These are phyloP conservation scores for Brevipalpus yothersi DNA, from an alignment of 1,140 invertebrate species.

Conservation along the genomic window DNA sequence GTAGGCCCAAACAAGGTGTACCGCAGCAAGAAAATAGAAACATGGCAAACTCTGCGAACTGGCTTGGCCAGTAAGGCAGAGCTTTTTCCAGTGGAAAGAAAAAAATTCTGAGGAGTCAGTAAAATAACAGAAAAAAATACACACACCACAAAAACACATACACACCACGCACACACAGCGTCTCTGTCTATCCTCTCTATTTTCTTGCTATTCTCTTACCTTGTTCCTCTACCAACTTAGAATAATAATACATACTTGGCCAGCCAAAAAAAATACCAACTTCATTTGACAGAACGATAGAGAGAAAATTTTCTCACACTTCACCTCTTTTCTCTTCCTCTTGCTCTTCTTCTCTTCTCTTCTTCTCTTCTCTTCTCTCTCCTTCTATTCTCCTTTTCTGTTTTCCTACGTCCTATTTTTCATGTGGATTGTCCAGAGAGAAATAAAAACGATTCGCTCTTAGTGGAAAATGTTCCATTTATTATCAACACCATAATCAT, in stretches of 20 bases:
- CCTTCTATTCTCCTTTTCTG: neutral
- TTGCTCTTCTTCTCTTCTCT: neutral
- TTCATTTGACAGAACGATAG: no score
- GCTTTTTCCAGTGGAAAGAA: neutral
- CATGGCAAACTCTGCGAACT: neutral
- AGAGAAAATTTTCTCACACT: neutral
- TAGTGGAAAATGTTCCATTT: neutral
- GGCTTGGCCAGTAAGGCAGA: neutral
- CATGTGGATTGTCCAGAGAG: neutral
- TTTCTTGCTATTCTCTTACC: neutral
- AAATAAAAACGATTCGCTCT: neutral
- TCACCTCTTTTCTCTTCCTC: neutral
- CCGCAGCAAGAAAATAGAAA: neutral
- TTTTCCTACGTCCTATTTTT: neutral
- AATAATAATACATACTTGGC: neutral
- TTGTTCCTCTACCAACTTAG: neutral
- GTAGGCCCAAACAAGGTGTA: neutral
- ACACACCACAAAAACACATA: neutral
- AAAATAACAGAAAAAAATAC: neutral
- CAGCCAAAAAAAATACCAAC: no score
- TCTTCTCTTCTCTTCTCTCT: neutral
- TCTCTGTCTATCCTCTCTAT: neutral
- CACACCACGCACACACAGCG: neutral
- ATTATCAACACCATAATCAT: no score
- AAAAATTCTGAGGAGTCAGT: neutral